These are phyloP conservation scores for Paradoxurus hermaphroditus DNA, from an alignment of 2,113 vertebrate genomes.

Conservation along the genomic window DNA sequence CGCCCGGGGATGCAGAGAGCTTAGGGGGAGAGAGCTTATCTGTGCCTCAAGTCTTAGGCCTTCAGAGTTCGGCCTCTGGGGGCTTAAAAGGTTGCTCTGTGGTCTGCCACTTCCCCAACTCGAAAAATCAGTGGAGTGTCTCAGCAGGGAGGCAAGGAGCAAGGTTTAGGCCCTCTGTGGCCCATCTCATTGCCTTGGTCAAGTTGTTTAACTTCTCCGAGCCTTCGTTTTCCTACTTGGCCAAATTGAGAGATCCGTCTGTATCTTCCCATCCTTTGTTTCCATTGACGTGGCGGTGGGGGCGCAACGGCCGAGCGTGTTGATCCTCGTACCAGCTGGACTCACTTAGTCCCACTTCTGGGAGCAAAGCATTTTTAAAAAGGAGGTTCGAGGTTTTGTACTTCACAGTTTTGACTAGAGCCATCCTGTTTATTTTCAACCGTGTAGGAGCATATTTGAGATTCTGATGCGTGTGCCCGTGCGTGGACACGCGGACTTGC, in stretches of 20 bases:
- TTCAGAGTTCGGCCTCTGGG: not conserved
- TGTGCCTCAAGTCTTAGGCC: not conserved
- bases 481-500: not conserved
- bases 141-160: not conserved
- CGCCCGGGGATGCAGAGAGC: not conserved
- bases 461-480: not conserved
- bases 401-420: conserved; percentile 19
- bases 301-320: not conserved
- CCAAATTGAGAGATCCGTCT: not conserved
- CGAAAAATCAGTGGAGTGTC: not conserved
- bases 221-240: not conserved
- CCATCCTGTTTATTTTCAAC: conserved; percentile 35
- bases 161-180: not conserved
- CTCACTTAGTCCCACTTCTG: not conserved
- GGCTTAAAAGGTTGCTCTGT: not conserved
- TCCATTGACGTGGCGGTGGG: accelerated
- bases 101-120: not conserved
- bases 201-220: not conserved
- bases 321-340: not conserved
- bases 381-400: not conserved
- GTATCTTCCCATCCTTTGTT: not conserved
- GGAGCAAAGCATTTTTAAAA: not conserved
- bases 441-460: not conserved
- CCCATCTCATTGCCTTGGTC: not conserved
- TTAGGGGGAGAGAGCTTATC: not conserved